Evolutionary conservation across 2,888 invertebrate species (phyloP).

Genomic region (Acleris holmiana): DNA sequence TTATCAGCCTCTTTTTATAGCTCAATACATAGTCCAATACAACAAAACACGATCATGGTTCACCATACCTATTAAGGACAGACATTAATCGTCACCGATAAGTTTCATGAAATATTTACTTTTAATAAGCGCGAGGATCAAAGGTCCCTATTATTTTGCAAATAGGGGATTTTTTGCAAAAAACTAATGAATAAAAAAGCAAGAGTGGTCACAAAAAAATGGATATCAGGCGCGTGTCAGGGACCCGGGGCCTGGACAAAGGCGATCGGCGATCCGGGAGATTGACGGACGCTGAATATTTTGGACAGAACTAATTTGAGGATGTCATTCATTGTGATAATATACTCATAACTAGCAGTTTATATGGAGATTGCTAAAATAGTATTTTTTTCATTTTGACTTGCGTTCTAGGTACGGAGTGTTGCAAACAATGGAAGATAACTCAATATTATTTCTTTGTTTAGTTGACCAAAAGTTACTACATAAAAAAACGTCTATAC

Average conservation of each 20-base stretch:
- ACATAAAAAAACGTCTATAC: no score
- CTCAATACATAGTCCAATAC: no score
- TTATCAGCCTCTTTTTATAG: no score
- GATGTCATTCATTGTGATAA: slow-evolving; percentile 7
- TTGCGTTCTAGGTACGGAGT: no score
- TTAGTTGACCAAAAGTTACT: no score
- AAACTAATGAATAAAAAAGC: slow-evolving; percentile 50
- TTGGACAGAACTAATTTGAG: slow-evolving; percentile 33
- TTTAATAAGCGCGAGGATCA: slow-evolving; percentile 82
- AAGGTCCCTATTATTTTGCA: slow-evolving; percentile 80
- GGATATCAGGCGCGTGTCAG: slow-evolving; percentile 62
- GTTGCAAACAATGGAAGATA: no score
- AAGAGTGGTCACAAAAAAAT: slow-evolving; percentile 54
- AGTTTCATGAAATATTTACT: slow-evolving; percentile 80
- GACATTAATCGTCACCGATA: slow-evolving; percentile 40
- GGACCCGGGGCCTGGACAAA: slow-evolving; percentile 50
- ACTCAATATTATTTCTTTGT: no score
- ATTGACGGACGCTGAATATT: slow-evolving; percentile 25
- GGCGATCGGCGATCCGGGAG: slow-evolving; percentile 32
- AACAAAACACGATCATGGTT: no score
- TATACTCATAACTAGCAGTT: neutral
- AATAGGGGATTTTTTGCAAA: slow-evolving; percentile 75
- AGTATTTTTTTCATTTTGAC: no score
- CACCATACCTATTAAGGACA: slow-evolving; percentile 46
- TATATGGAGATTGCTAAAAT: neutral